Percentiles rank a stretch among this genome's conserved stretches.
Conservation (phyloP, 2,888 invertebrate species). For the Drosophila siamana region DNA sequence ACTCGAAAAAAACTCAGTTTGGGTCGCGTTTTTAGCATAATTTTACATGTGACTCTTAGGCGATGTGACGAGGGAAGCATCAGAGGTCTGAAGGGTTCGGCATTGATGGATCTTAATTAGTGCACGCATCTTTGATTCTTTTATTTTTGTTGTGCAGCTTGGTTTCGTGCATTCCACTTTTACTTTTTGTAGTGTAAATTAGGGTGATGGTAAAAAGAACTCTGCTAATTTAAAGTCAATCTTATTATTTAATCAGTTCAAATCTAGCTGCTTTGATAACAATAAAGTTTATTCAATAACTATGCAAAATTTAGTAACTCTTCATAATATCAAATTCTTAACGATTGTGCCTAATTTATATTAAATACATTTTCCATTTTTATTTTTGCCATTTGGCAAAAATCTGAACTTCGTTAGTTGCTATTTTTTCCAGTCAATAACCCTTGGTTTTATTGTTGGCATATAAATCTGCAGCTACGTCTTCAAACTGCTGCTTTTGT, state of each 20-base stretch:
- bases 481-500: background rate
- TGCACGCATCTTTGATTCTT: slow-evolving; percentile 45
- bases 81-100: slow-evolving; percentile 11
- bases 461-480: background rate
- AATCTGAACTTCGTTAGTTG: background rate
- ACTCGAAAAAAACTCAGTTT: slow-evolving; percentile 24
- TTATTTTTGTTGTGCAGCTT: slow-evolving; percentile 11
- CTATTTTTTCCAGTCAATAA: background rate
- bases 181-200: slow-evolving; percentile 5
- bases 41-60: slow-evolving; percentile 35
- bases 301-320: too few relatives aligned
- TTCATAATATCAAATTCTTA: too few relatives aligned
- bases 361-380: too few relatives aligned
- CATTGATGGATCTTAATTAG: slow-evolving; percentile 58
- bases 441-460: slow-evolving; percentile 10
- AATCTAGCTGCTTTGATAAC: too few relatives aligned
- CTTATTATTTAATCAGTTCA: too few relatives aligned
- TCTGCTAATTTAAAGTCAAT: too few relatives aligned
- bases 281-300: too few relatives aligned
- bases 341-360: too few relatives aligned
- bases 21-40: slow-evolving; percentile 44
- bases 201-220: too few relatives aligned
- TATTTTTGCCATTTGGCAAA: too few relatives aligned
- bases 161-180: slow-evolving; percentile 2
- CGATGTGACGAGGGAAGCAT: background rate